Evolutionary conservation across 2,113 vertebrate species (phyloP), one percentile per base, ranked within the genome.

Genomic region (Callopanchax toddi): DNA sequence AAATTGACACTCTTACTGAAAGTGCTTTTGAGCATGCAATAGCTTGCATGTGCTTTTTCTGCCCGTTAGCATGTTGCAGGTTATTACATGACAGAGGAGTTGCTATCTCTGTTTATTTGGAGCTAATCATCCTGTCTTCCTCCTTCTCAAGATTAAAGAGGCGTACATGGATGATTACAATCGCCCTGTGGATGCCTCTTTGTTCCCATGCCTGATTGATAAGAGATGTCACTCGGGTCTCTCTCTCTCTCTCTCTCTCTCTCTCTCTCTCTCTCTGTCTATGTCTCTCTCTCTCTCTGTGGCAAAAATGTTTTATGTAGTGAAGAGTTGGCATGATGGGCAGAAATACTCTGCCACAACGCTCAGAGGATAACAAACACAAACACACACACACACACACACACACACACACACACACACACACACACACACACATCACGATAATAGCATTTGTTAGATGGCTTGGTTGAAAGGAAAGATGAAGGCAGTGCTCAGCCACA

Each of bases 171-270:
- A 65, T 74, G 72, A 83, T 83, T 71, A 77, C 65, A 76, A 78
- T 74, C 52, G 26, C 60, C 69, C 69, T 11, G 34, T 51, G 73
- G 74, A 79, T 74, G 63, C 66, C n/a, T 68, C 55, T 72, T 79
- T 54, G 67, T 68, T 73, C 57, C 52, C 55, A 17, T 1, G 9
- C n/a, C 72, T 83, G 84, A 89, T 78, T 80, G 83, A 87, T 89
- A 67, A 72, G 50, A 40, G 32, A 56, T 72, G 83, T 73, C 60
- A 70, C 37, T 46, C 68, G 55, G n/a, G n/a, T n/a, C n/a, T n/a
- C n/a, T n/a, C n/a, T n/a, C n/a, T n/a, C n/a, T n/a, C n/a, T n/a
- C n/a, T n/a, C n/a, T n/a, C n/a, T n/a, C n/a, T n/a, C n/a, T n/a
- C n/a, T n/a, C n/a, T n/a, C n/a, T n/a, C n/a, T n/a, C n/a, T n/a